phyloP scores from a whole-genome alignment of 2,888 invertebrate species.

The Lasius fuliginosus region DNA sequence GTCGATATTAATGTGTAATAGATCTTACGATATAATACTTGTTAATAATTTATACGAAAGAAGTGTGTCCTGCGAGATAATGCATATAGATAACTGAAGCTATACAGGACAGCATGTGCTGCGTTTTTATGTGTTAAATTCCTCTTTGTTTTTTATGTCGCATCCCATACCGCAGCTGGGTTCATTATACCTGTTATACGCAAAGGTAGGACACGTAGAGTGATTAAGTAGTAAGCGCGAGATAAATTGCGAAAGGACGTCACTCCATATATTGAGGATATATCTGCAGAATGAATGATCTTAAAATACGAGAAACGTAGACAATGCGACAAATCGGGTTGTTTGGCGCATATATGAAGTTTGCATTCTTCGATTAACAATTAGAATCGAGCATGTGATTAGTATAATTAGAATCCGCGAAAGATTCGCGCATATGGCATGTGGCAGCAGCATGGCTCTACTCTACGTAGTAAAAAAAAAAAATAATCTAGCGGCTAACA shows the following conservation, averaged over 20 bases:
- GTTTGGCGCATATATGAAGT: conserved; percentile 15
- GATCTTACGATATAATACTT: not conserved
- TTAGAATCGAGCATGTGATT: conserved; percentile 51
- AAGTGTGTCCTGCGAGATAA: conserved; percentile 39
- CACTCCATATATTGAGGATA: not conserved
- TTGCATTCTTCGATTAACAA: conserved; percentile 24
- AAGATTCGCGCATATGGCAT: conserved; percentile 62
- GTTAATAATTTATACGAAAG: conserved; percentile 12
- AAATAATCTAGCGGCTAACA: conserved; percentile 19
- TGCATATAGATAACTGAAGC: conserved; percentile 35
- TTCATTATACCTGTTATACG: conserved; percentile 86
- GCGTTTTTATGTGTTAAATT: conserved; percentile 82
- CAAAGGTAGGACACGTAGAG: conserved; percentile 84
- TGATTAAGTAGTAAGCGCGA: conserved; percentile 57
- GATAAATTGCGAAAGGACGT: conserved; percentile 59
- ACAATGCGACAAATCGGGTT: conserved; percentile 21
- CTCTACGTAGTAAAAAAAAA: conserved; percentile 51
- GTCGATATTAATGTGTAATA: not conserved
- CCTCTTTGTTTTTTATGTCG: conserved; percentile 84
- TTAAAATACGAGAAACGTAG: conserved; percentile 22
- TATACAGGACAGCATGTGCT: conserved; percentile 70
- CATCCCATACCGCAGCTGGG: conserved; percentile 84
- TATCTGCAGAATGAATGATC: conserved; percentile 46
- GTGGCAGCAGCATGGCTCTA: conserved; percentile 70
- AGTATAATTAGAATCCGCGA: conserved; percentile 37